phyloP scores from a whole-genome alignment of 1,140 invertebrate species.

The Leptinotarsa lineolata region DNA sequence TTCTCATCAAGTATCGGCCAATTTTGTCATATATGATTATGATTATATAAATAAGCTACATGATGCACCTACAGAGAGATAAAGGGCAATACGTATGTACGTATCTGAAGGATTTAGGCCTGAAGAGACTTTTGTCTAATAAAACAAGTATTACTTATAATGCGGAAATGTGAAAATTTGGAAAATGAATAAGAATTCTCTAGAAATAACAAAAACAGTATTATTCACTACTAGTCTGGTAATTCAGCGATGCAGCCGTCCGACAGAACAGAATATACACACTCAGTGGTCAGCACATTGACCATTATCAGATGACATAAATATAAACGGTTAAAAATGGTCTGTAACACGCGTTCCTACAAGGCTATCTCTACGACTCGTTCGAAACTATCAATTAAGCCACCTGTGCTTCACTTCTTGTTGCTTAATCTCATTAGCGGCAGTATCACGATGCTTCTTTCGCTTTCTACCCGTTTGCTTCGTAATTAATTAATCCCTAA shows the following conservation, averaged over 20 bases:
- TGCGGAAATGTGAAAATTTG: too few relatives aligned
- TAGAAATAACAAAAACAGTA: too few relatives aligned
- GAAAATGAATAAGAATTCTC: too few relatives aligned
- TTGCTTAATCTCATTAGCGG: constrained; percentile 53
- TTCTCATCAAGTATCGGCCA: too few relatives aligned
- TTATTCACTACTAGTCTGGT: too few relatives aligned
- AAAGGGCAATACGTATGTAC: too few relatives aligned
- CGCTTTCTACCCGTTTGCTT: constrained; percentile 49
- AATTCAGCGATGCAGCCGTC: not conserved
- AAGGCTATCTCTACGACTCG: constrained; percentile 47
- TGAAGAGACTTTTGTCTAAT: too few relatives aligned
- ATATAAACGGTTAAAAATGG: constrained; percentile 41
- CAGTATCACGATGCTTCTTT: constrained; percentile 50
- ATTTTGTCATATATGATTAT: too few relatives aligned
- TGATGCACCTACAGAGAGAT: too few relatives aligned
- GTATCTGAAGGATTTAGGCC: too few relatives aligned
- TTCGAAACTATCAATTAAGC: constrained; percentile 49
- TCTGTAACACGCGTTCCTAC: constrained; percentile 45
- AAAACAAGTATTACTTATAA: too few relatives aligned
- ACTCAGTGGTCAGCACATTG: not conserved
- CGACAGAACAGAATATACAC: not conserved
- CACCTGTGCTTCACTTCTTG: constrained; percentile 41
- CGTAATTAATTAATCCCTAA: constrained; percentile 53
- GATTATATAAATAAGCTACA: too few relatives aligned
- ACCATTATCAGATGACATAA: constrained; percentile 47